phyloP scores from a whole-genome alignment of 2,113 vertebrate genomes.

The Heterocephalus glaber region DNA sequence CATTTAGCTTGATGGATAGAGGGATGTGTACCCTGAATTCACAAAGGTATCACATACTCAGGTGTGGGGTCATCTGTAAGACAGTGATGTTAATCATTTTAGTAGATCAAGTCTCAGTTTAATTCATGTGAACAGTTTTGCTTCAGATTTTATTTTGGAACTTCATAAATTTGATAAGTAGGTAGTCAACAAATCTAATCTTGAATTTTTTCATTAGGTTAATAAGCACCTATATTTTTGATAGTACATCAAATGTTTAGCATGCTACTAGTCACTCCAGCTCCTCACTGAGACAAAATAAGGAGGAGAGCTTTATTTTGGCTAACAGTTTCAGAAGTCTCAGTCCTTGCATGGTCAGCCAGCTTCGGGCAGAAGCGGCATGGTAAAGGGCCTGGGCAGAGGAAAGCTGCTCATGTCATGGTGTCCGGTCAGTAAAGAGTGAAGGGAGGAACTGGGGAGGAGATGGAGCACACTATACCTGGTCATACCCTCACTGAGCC shows the following conservation, averaged over 20 bases:
- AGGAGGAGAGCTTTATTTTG: neutral
- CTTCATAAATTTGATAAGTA: constrained; percentile 57
- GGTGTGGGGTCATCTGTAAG: constrained; percentile 59
- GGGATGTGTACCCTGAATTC: constrained; percentile 57
- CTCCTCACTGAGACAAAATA: neutral
- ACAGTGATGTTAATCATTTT: constrained; percentile 49
- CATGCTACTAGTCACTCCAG: neutral
- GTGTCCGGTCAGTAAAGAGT: neutral
- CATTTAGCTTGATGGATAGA: constrained; percentile 74
- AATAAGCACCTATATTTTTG: constrained; percentile 32
- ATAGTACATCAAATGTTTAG: neutral
- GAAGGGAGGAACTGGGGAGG: neutral
- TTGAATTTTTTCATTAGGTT: constrained; percentile 34
- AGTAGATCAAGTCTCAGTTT: constrained; percentile 45
- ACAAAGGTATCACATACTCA: neutral
- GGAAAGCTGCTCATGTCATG: neutral
- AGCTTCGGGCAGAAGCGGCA: neutral
- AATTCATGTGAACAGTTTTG: constrained; percentile 52
- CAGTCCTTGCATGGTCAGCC: neutral
- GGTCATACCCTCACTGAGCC: neutral
- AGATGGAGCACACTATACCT: neutral
- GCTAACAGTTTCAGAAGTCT: neutral
- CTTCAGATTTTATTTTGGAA: constrained; percentile 51
- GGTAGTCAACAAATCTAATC: neutral
- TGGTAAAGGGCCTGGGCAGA: neutral